Conservation (phyloP, 1,140 invertebrate species). For the Archivesica marissinica region DNA sequence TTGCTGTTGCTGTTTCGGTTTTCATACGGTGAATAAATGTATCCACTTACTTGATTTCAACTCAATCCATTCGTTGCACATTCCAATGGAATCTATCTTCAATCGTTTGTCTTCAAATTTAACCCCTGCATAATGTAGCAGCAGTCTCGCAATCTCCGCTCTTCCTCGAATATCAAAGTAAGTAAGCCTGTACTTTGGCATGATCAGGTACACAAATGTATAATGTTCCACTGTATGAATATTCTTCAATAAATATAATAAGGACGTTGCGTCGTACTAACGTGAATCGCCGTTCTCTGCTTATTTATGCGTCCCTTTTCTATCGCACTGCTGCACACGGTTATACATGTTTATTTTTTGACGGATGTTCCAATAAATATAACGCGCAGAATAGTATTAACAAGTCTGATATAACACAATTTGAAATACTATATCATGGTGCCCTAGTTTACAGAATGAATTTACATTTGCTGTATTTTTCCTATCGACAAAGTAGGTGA, state of each 20-base stretch:
- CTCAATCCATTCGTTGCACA: constrained; percentile 25
- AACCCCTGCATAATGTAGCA: constrained; percentile 65
- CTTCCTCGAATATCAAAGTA: constrained; percentile 76
- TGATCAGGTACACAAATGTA: constrained; percentile 41
- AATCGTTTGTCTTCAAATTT: constrained; percentile 65
- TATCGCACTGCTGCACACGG: too few relatives aligned
- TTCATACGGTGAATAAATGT: too few relatives aligned
- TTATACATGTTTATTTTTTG: too few relatives aligned
- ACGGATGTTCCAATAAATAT: too few relatives aligned
- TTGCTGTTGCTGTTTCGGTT: too few relatives aligned
- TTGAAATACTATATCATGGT: not conserved
- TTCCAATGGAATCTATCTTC: constrained; percentile 7
- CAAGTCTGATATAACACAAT: too few relatives aligned
- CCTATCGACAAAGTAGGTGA: constrained; percentile 14
- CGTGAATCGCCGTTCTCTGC: too few relatives aligned
- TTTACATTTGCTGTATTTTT: not conserved
- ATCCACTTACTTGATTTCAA: constrained; percentile 40
- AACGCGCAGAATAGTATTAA: too few relatives aligned
- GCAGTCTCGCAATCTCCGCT: constrained; percentile 72
- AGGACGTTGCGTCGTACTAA: too few relatives aligned
- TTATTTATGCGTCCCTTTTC: too few relatives aligned
- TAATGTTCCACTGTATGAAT: too few relatives aligned
- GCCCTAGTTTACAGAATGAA: not conserved
- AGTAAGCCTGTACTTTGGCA: constrained; percentile 71
- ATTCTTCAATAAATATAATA: not conserved